Percentiles rank a stretch among this genome's conserved stretches.
phyloP scores from a whole-genome alignment of 2,113 vertebrate genomes.

The Cryptomyrus ogoouensis region DNA sequence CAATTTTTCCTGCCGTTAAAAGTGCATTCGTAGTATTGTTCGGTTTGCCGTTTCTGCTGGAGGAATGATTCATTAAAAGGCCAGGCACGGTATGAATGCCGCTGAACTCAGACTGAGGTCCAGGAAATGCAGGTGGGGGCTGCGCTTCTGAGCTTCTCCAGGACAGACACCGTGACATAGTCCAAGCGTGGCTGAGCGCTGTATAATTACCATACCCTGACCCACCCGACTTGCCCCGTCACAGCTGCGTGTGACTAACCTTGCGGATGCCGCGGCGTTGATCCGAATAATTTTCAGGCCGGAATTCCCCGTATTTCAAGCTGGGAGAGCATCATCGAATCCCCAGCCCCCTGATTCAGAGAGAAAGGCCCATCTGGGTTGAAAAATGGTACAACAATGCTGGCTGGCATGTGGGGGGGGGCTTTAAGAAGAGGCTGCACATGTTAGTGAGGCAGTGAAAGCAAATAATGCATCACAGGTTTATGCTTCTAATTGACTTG shows the following conservation, averaged over 20 bases:
- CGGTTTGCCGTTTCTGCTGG: background rate
- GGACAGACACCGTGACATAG: background rate
- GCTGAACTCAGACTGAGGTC: background rate
- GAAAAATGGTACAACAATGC: background rate
- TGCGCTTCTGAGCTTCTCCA: background rate
- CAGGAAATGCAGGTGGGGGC: background rate
- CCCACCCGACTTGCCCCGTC: background rate
- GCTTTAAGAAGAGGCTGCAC: background rate
- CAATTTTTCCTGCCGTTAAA: background rate
- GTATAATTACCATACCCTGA: background rate
- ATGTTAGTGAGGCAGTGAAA: background rate
- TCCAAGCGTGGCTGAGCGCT: background rate
- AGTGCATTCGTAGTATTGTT: background rate
- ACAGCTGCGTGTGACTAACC: constrained; percentile 1
- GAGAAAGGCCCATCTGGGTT: background rate
- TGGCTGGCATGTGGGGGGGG: background rate
- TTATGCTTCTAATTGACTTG: background rate
- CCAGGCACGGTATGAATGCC: background rate
- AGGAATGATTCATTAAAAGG: background rate
- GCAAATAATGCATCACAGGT: background rate
- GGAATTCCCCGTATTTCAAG: background rate
- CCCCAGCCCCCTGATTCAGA: background rate
- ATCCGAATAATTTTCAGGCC: background rate
- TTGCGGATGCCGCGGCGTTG: background rate
- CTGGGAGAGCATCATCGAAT: background rate